Evolutionary conservation across 1,140 invertebrate species (phyloP), one percentile per base, ranked within the genome.

Genomic region (Euwallacea fornicatus): DNA sequence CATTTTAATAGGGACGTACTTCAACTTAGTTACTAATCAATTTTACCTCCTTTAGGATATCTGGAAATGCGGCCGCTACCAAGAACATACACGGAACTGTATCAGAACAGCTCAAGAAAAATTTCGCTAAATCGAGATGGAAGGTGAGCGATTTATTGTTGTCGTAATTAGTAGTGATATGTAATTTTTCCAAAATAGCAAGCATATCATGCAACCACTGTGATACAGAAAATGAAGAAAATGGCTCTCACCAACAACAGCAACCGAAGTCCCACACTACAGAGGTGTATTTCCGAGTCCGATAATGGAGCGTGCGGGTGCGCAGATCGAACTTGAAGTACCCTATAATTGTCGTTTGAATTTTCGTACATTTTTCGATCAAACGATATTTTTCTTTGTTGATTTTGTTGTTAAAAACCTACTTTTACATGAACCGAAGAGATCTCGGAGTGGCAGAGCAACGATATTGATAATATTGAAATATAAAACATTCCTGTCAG

Each of bases 1-100:
- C 21, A 33, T 33, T 15, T 15, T 21, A 56, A 56, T 56, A 8
- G 16, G 16, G 8, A 56, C 8, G 16, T 15, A 56, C 10, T 15
- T 56, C 8, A 15, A 9, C 16, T 56, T 56, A 15, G 8, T 55
- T 63, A 55, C 42, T 55, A 54, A 16, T 42, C n/a, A 64, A 41
- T 7, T 43, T 70, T 54, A 33, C 21, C 21, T 33, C 11, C 56
- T 60, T 61, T 61, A 95, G 93, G 95, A 98, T 98, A 80, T 96
- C 92, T 80, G 96, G 96, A 73, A 98, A 98, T 84, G 94, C 94
- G 59, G 96, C 97, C 61, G 94, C 94, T 82, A 95, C 94, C 85
- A 97, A 94, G 84, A 96, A 98, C 82, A 98, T 99, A 79, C 96
- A 98, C 83, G 94, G 94, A 77, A 97, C 96, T 77, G 96, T 98